A percentile compares a stretch with the other conserved stretches of the same genome.
These are phyloP conservation scores for Oxyruncus cristatus DNA, from an alignment of 2,113 vertebrate genomes.

Conservation along the genomic window DNA sequence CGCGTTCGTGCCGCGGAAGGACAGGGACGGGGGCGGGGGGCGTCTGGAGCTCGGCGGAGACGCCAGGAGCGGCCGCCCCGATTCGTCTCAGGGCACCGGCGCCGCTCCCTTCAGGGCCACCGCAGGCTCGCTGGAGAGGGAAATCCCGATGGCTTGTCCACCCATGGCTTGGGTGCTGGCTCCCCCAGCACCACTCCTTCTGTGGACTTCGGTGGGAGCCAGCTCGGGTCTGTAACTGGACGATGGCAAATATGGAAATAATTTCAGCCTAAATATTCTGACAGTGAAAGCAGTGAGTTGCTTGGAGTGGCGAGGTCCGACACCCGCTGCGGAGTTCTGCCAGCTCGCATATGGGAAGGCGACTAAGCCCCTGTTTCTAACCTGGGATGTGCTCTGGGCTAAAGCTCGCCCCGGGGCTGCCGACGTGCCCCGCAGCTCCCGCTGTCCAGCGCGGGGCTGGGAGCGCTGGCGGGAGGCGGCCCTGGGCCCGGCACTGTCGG, in stretches of 20 bases:
- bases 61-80: not conserved
- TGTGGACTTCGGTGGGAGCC: not conserved
- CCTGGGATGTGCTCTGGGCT: not conserved
- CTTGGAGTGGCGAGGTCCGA: not conserved
- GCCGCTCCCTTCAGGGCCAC: not conserved
- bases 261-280: not conserved
- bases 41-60: not conserved
- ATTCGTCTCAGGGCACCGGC: not conserved
- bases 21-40: no score
- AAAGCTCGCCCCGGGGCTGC: not conserved
- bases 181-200: not conserved
- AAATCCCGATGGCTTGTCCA: not conserved
- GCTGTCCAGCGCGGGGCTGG: rapidly evolving
- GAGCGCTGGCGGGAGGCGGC: not conserved
- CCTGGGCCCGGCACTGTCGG: rapidly evolving
- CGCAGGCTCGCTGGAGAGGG: not conserved
- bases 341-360: not conserved
- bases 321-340: not conserved
- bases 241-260: not conserved
- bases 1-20: not conserved
- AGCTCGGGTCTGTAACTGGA: not conserved
- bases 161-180: not conserved
- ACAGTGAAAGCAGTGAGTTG: not conserved
- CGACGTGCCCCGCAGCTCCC: not conserved
- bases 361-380: not conserved